Base-by-base conservation (phyloP, 1,140 invertebrate species). In the Drosophila setifemur region DNA sequence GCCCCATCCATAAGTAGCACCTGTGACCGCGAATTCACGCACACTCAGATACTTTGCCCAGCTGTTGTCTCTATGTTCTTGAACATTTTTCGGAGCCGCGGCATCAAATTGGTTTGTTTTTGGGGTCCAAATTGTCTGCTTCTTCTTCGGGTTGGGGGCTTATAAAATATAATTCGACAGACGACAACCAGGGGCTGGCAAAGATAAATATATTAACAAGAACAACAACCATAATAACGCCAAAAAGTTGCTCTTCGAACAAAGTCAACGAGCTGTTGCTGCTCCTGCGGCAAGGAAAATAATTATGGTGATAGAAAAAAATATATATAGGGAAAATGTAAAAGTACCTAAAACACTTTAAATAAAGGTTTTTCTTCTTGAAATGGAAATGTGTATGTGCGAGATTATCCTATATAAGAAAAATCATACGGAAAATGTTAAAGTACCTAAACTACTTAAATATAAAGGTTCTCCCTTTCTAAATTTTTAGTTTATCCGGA, bases 81-180 rank as follows among this genome's bases (percentile, higher is more conserved):
- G 2, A 63, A 64, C 37, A 63, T 39, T 48, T 28, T 49, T 64
- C 14, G 58, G 57, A 25, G 60, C 35, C 58, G 26, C 61, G 61
- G 57, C 61, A 64, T 64, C 29, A 64, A 64, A 64, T 64, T 49
- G 61, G 60, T 64, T 49, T 64, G 61, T 49, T 64, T 64, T 64
- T 44, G 7, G 42, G 33, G 25, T 64, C 25, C 58, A 64, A 64
- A 64, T 63, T 64, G 58, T 64, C 50, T 53, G 70, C 16, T 53
- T 19, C 29, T 54, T 53, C 12, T 40, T 49, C 12, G 40, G 31
- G 33, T 4, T 40, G 25, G 35, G 40, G 49, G 54, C 77, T 82
- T 81, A 76, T 81, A 82, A 81, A 74, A 76, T 72, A 81, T 81
- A 81, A 81, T 81, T 81, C 72, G 77, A 68, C 77, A 76, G 76